Base-by-base conservation (phyloP, 2,797 vertebrate genomes). In the Tenualosa ilisha region DNA sequence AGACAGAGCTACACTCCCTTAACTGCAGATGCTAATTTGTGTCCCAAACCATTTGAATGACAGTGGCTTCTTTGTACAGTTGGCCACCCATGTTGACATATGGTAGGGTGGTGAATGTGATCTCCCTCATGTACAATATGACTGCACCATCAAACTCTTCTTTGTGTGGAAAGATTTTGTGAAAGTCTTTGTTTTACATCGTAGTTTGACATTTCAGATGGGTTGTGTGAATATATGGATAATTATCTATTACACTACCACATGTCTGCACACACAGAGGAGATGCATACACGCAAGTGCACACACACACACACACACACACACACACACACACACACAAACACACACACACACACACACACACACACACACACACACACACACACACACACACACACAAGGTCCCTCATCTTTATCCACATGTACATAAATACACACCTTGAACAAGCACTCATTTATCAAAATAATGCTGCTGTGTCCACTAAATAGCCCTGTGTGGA, bases 21-120 rank as follows among this genome's bases (percentile, higher is more conserved):
- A 79, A 46, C 72, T 46, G 72, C 72, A 79, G 72, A 79, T 79
- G 72, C 72, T 79, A 79, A 79, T 79, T 75, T 43, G 40, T 79
- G 72, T 79, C 72, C 40, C 72, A 79, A 46, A 79, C 72, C 72
- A 79, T 79, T 79, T 79, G 72, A 79, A 79, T 79, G 72, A 79
- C 72, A 79, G 72, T 79, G 40, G 72, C 40, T 46, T 79, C 72
- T 79, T 79, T 79, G 72, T 79, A 79, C 72, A 79, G 72, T 79
- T 46, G 72, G 72, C 72, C 72, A 79, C 72, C 72, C 72, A 79
- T 79, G 72, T 79, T 79, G 72, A 79, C 72, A 79, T 79, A 79
- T 79, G 72, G 72, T 46, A 22, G 72, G 17, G 72, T 43, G 40
- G 17, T 46, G 72, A 79, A 43, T 79, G 65, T 37, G 37, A 40